Evolutionary conservation across 1,140 invertebrate species (phyloP).

Genomic region (Hyposmocoma kahamanoa): DNA sequence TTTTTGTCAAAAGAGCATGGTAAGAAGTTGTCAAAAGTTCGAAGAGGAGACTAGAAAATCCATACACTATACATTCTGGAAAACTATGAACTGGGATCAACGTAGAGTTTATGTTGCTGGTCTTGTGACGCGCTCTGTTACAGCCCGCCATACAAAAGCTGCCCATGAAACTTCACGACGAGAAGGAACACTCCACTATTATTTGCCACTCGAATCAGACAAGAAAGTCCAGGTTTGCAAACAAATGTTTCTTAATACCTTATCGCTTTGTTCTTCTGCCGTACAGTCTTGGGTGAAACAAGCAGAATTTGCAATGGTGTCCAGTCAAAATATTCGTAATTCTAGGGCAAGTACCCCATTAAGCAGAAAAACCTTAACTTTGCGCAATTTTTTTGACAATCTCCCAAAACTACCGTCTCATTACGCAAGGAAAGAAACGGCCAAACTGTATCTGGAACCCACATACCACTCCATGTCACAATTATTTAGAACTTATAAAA

Average conservation of each 20-base stretch:
- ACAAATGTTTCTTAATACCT: constrained; percentile 12
- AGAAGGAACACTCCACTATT: constrained; percentile 3
- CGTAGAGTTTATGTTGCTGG: constrained; percentile 7
- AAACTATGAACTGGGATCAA: constrained; percentile 11
- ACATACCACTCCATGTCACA: constrained; percentile 4
- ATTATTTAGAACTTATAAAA: constrained; percentile 13
- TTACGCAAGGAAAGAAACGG: constrained; percentile 11
- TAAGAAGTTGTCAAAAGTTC: constrained; percentile 5
- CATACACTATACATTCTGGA: constrained; percentile 11
- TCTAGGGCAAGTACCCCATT: background rate
- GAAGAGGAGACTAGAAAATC: background rate
- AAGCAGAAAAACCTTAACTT: background rate
- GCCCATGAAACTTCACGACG: background rate
- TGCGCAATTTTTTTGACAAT: constrained; percentile 2
- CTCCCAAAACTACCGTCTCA: constrained; percentile 13
- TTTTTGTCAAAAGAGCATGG: constrained; percentile 11
- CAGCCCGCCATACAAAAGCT: background rate
- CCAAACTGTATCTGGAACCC: constrained; percentile 10
- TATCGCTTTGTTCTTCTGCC: constrained; percentile 6
- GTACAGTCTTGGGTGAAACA: constrained; percentile 9
- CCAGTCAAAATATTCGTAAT: constrained; percentile 2
- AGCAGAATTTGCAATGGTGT: background rate
- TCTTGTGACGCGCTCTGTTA: constrained; percentile 1
- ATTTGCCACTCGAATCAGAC: constrained; percentile 4
- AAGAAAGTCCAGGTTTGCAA: constrained; percentile 9